Conservation (phyloP, 2,113 vertebrate species). For the Dasypus novemcinctus region DNA sequence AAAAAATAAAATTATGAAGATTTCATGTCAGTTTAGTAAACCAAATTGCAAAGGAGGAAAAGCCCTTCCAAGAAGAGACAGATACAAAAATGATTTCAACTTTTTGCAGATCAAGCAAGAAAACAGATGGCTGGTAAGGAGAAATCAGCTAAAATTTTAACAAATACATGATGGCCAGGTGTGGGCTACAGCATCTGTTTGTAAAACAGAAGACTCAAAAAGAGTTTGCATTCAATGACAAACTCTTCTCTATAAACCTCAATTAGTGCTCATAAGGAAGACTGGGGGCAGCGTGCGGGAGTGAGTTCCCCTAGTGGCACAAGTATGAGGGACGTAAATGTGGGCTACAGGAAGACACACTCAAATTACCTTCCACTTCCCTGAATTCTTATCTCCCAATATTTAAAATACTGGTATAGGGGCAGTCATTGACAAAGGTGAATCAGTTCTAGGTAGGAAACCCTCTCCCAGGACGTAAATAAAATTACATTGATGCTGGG, state of each 20-base stretch:
- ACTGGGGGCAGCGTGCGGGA: no score
- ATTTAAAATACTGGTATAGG: background rate
- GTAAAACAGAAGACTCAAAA: background rate
- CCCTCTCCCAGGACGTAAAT: background rate
- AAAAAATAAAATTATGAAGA: slow-evolving; percentile 23
- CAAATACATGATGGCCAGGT: background rate
- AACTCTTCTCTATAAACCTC: background rate
- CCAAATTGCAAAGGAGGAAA: background rate
- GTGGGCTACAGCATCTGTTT: background rate
- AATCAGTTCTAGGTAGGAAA: background rate
- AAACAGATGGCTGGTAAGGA: background rate
- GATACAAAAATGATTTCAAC: background rate
- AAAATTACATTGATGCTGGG: background rate
- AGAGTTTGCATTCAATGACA: background rate
- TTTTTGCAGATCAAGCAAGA: background rate
- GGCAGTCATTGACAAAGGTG: background rate
- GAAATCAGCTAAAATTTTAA: background rate
- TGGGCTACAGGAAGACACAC: background rate
- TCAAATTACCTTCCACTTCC: background rate
- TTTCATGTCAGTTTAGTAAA: background rate
- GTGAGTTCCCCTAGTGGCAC: no score
- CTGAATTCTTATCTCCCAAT: background rate
- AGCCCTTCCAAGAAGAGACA: background rate
- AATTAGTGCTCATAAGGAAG: background rate
- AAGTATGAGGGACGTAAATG: background rate